Evolutionary conservation across 2,797 vertebrate species (phyloP), one percentile per base, ranked within the genome.

Genomic region (Chloroceryle amazona): DNA sequence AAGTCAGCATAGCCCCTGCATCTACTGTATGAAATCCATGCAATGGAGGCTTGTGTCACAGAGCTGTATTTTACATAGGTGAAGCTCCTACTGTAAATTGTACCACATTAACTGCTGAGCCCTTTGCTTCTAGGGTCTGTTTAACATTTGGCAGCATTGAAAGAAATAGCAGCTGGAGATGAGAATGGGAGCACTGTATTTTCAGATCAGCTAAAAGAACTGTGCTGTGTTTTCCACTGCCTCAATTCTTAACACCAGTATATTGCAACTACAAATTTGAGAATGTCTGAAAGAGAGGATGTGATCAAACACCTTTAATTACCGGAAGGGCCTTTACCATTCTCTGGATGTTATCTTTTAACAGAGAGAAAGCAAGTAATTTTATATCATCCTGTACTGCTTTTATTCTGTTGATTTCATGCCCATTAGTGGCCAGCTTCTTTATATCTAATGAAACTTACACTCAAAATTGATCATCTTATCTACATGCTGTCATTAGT

Each of bases 71-170:
- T 95, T 83, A 90, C 71, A 46, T 22, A 75, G 81, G 87, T 66
- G 85, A 95, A 83, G 25, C 61, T 62, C 85, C 65, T 71, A 0
- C 65, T 75, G 63, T 90, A 93, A 97, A 96, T 95, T 92, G 73
- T 85, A 31, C 28, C 76, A 35, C 58, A 23, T 84, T 94, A 93
- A 90, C 93, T 70, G 74, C 87, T 79, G 91, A 95, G 73, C 66
- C 83, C 52, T 93, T 91, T 92, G 72, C 81, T 96, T 79, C 82
- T 42, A 39, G 89, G 58, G 35, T 49, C 78, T 86, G 35, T 91
- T 91, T 86, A 95, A 41, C 29, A 20, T 75, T 95, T 89, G 84
- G 72, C 88, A 91, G 51, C 62, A 20, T 0, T 49, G 80, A 60
- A 68, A 82, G 61, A 62, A 88, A 35, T 3, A 62, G 31, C 42